Evolutionary conservation across 2,797 vertebrate species (phyloP).

Genomic region (Lepidocolaptes lacrymiger): DNA sequence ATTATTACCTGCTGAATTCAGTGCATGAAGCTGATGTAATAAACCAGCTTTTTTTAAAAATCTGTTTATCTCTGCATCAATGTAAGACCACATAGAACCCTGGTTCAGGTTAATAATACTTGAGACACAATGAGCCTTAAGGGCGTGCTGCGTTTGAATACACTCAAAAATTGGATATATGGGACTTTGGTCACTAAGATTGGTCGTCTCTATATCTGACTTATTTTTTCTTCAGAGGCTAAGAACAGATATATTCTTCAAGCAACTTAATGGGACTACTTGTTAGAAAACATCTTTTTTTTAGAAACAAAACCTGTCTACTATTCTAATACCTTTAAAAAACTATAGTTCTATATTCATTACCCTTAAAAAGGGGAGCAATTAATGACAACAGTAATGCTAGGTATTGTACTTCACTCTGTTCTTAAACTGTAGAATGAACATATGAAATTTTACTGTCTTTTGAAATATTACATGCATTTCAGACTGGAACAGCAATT

Average conservation of each 20-base stretch:
- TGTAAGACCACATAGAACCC: not conserved
- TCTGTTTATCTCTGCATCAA: not conserved
- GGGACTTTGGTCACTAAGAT: not conserved
- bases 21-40: not conserved
- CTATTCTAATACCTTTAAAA: not conserved
- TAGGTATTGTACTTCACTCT: not conserved
- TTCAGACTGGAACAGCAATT: slow-evolving; percentile 8
- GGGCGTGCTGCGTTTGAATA: not conserved
- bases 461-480: slow-evolving; percentile 22
- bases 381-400: not conserved
- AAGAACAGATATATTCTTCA: not conserved
- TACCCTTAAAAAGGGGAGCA: not conserved
- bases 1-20: not conserved
- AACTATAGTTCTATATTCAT: not conserved
- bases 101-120: not conserved
- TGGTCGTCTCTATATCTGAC: not conserved
- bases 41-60: not conserved
- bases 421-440: slow-evolving; percentile 18
- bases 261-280: not conserved
- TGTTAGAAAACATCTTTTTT: not conserved
- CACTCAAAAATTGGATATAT: not conserved
- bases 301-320: not conserved
- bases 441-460: not conserved
- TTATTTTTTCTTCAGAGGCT: not conserved
- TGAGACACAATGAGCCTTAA: not conserved